Evolutionary conservation across 2,797 vertebrate species (phyloP).

Genomic region (Takifugu ocellatus): DNA sequence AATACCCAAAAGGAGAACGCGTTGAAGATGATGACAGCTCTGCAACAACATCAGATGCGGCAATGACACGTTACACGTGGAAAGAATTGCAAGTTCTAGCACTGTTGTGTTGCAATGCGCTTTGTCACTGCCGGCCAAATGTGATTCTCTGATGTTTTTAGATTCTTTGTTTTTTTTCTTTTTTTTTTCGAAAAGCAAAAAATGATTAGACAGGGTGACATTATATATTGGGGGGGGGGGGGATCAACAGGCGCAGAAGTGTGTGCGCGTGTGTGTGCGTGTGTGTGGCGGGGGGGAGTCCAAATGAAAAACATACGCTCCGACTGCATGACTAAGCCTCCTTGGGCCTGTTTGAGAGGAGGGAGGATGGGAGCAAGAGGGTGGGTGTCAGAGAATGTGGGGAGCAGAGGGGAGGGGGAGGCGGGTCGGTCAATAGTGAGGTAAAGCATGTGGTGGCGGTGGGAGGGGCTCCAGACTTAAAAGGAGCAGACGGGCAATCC

Average conservation of each 20-base stretch:
- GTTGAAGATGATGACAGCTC: slow-evolving; percentile 25
- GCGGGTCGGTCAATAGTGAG: slow-evolving; percentile 68
- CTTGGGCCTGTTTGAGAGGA: slow-evolving; percentile 41
- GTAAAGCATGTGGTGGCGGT: slow-evolving; percentile 68
- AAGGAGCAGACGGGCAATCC: slow-evolving; percentile 63
- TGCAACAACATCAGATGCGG: slow-evolving; percentile 5
- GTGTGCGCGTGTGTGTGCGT: slow-evolving; percentile 11
- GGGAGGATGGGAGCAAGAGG: slow-evolving; percentile 37
- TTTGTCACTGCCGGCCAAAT: slow-evolving; percentile 22
- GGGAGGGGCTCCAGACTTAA: slow-evolving; percentile 70
- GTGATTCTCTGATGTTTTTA: slow-evolving; percentile 14
- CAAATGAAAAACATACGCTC: slow-evolving; percentile 75
- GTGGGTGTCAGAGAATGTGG: slow-evolving; percentile 63
- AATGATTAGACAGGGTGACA: slow-evolving; percentile 53
- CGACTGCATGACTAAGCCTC: slow-evolving; percentile 73
- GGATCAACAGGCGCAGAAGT: slow-evolving; percentile 59
- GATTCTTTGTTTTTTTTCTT: not conserved
- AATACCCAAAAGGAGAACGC: slow-evolving; percentile 25
- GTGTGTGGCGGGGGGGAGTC: slow-evolving; percentile 42
- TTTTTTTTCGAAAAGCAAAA: no score
- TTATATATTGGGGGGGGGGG: slow-evolving; percentile 36
- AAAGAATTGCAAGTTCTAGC: slow-evolving; percentile 57
- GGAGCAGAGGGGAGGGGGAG: slow-evolving; percentile 52
- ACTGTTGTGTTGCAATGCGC: slow-evolving; percentile 40
- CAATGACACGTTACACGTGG: slow-evolving; percentile 15